Base-by-base conservation (phyloP, 2,888 invertebrate species). In the Microctonus aethiopoides region DNA sequence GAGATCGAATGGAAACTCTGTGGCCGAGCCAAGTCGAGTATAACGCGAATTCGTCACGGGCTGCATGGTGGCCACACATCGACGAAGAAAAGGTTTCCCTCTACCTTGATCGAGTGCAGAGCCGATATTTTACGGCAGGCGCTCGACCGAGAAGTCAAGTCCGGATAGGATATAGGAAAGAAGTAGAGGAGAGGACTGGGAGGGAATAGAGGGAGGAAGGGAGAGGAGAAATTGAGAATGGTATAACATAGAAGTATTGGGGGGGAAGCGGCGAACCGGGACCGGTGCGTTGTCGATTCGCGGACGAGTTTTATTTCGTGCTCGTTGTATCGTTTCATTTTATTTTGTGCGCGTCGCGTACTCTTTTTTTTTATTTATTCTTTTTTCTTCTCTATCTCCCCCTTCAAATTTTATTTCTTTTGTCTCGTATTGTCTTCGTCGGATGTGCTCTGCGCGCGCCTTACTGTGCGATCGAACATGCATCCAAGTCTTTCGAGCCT, bases 31-130 rank as follows among this genome's bases (percentile, higher is more conserved):
- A 74, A 72, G 62, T 71, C 72, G 68, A 60, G 74, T 74, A 72
- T 73, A 74, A 73, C 74, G 73, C 68, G 68, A 70, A 76, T 76
- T 76, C 76, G 76, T 76, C 76, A 76, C 71, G 76, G 74, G 68
- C 72, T 71, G 73, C 64, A 61, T 67, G 67, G 68, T 72, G 74
- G 72, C 72, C 76, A 71, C 74, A 74, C 74, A 75, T 70, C 71
- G 71, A 63, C 61, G 63, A 54, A 65, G 70, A 56, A 71, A 72
- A 68, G 69, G 70, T 74, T 73, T 67, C 71, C 64, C 60, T 51
- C 57, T 36, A 65, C 65, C 65, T 54, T 65, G 32, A 34, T 24
- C 67, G 67, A 61, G 56, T 52, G 39, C 22, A 54, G 64, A 62
- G 54, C 73, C 71, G 69, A 74, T 74, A 75, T 71, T 75, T 74